Evolutionary conservation across 2,113 vertebrate genomes (phyloP).

Genomic region (Telmatochromis sp.): DNA sequence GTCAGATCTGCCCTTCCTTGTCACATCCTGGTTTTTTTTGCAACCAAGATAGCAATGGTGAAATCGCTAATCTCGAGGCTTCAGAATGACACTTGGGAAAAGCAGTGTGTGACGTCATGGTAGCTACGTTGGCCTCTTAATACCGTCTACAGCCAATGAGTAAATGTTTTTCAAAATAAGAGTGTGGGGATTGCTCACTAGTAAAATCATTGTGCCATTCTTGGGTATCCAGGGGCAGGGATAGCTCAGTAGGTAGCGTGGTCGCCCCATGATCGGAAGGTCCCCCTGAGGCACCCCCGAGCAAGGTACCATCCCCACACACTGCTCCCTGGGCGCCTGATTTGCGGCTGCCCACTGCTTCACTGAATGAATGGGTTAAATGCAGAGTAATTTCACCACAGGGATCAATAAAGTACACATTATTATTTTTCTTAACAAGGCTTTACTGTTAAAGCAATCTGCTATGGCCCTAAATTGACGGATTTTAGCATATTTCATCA

Average conservation of each 20-base stretch:
- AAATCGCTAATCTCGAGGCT: background rate
- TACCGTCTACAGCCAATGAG: background rate
- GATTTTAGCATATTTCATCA: background rate
- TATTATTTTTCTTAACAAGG: background rate
- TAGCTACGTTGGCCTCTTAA: background rate
- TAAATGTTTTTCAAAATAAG: background rate
- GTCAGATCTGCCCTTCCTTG: background rate
- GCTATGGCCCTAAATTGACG: background rate
- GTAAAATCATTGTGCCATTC: fast-evolving
- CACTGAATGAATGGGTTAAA: background rate
- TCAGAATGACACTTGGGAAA: background rate
- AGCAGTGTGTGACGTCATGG: background rate
- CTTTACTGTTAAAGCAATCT: background rate
- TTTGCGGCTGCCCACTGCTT: background rate
- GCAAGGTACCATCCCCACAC: background rate
- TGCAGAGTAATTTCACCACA: background rate
- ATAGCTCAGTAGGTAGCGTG: background rate
- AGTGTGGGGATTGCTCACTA: background rate
- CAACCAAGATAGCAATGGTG: background rate
- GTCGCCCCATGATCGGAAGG: background rate
- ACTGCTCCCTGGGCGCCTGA: background rate
- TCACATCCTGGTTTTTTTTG: background rate
- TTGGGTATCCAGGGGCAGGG: background rate
- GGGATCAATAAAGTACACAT: background rate
- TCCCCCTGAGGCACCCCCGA: background rate